Base-by-base conservation (phyloP, 2,888 invertebrate species). In the Cheilosia scutellata region DNA sequence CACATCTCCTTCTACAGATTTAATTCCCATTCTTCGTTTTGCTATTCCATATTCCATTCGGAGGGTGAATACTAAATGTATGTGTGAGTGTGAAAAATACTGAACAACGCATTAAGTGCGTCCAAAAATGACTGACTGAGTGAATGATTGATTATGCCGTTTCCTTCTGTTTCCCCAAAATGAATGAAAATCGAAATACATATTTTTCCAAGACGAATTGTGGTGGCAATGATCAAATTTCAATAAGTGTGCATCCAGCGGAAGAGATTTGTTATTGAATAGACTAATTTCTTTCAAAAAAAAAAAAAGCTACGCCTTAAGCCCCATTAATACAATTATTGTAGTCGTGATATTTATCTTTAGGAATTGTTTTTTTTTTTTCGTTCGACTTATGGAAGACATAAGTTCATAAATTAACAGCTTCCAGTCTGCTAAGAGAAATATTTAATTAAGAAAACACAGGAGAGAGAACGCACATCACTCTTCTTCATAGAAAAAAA, bases 71-170 rank as follows among this genome's bases (percentile, higher is more conserved):
- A 20, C 20, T 20, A 20, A 20, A 11, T 37, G 2, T 3, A 9
- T 51, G 27, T 11, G 72, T 62, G 68, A 53, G 49, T 66, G 74
- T 49, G 40, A 75, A 49, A 29, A 62, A 13, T 27, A 72, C 66
- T 57, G 82, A 58, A 62, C 60, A 78, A 78, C 49, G 65, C 53
- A 77, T 77, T 77, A 71, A 75, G 70, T 51, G 77, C 66, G 58
- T 53, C 44, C 27, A 51, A 71, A 62, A 47, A 78, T 37, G n/a
- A 72, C 53, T 70, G 42, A 82, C 47, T 75, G 80, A 49, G 53
- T 77, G 82, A 72, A 62, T 77, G 78, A 83, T 83, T 72, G 82
- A 83, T 72, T 78, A 62, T 29, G 40, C 13, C 40, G 71, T 65
- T 82, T 47, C 62, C 49, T 82, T 60, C 51, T 25, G 60, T 44